These are phyloP conservation scores for Sarcophaga rosellei DNA, from an alignment of 2,888 invertebrate species.

Conservation along the genomic window DNA sequence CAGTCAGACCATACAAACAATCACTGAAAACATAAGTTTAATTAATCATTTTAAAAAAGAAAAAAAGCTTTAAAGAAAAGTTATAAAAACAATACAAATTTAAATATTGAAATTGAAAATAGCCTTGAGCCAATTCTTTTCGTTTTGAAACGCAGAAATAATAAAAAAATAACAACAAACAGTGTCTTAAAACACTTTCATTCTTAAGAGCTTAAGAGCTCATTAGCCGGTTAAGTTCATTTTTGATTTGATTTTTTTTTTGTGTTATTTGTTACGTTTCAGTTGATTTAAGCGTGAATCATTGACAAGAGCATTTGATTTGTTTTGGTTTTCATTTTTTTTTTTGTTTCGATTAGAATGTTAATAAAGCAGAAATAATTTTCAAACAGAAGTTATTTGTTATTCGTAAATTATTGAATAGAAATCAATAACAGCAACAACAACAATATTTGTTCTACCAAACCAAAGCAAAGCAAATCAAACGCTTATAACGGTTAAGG, in stretches of 20 bases:
- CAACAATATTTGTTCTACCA: not conserved
- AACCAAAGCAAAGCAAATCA: not conserved
- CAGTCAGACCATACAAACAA: not conserved
- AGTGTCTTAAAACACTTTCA: not conserved
- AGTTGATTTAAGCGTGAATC: slow-evolving; percentile 51
- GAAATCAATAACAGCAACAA: not conserved
- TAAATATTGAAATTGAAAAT: not conserved
- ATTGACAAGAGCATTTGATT: slow-evolving; percentile 31
- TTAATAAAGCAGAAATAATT: slow-evolving; percentile 31
- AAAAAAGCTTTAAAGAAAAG: not conserved
- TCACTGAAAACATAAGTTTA: not conserved
- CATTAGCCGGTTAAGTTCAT: not conserved
- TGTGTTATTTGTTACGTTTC: slow-evolving; percentile 36
- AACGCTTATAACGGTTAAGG: slow-evolving; percentile 52
- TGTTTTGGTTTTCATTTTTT: not conserved
- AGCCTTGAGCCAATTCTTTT: not conserved
- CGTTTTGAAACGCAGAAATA: not conserved
- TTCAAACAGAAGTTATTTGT: slow-evolving; percentile 24
- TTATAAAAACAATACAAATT: not conserved
- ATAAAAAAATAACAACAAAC: not conserved
- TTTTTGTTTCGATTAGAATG: slow-evolving; percentile 26
- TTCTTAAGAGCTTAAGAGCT: not conserved
- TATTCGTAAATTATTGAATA: not conserved
- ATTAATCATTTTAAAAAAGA: not conserved
- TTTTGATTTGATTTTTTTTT: not conserved